These are phyloP conservation scores for Leucoraja erinaceus DNA, from an alignment of 2,113 vertebrate species.

Conservation along the genomic window DNA sequence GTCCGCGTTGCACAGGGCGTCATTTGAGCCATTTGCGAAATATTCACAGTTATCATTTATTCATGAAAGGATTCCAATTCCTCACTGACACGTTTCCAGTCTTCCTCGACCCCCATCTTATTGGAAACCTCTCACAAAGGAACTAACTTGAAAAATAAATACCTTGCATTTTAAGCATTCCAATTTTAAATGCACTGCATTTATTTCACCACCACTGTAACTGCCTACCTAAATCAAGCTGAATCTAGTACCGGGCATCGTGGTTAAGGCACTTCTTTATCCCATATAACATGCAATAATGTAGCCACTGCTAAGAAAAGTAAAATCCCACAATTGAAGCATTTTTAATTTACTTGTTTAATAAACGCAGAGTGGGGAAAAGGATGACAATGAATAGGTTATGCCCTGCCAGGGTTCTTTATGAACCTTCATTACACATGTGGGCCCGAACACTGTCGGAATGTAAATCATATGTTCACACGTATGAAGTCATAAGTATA, in stretches of 20 bases:
- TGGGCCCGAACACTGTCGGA: background rate
- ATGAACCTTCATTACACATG: background rate
- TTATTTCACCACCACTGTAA: background rate
- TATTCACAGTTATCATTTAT: background rate
- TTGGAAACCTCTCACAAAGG: background rate
- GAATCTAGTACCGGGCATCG: background rate
- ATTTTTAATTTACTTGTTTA: slow-evolving; percentile 17
- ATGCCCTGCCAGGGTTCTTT: background rate
- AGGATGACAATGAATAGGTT: background rate
- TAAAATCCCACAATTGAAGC: background rate
- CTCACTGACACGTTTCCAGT: background rate
- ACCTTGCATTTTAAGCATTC: background rate
- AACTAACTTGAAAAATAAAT: background rate
- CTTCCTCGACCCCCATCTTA: background rate
- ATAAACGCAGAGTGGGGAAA: background rate
- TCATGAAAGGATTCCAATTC: background rate
- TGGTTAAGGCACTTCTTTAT: background rate
- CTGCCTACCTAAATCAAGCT: background rate
- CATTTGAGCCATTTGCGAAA: background rate
- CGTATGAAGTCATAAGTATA: slow-evolving; percentile 8
- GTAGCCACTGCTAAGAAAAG: background rate
- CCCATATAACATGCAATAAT: background rate
- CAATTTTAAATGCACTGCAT: background rate
- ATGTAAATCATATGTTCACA: background rate
- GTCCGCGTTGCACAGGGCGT: background rate